A percentile compares a stretch with the other conserved stretches of the same genome.
Conservation (phyloP, 1,140 invertebrate species). For the Daktulosphaira vitifoliae region DNA sequence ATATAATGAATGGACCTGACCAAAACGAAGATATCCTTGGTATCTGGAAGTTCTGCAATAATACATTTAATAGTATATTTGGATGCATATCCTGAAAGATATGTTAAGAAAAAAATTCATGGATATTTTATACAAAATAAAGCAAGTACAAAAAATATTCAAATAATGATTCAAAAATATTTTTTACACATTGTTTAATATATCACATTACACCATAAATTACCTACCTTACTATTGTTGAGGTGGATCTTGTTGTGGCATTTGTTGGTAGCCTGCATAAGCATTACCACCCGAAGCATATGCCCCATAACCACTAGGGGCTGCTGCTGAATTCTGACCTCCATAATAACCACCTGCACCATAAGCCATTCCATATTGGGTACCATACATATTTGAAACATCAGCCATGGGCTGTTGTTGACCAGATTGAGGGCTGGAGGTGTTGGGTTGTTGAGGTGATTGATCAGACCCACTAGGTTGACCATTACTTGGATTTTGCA, state of each 20-base stretch:
- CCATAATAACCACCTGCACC: slow-evolving; percentile 25
- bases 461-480: slow-evolving; percentile 17
- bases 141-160: too few relatives aligned
- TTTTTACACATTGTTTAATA: too few relatives aligned
- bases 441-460: slow-evolving; percentile 25
- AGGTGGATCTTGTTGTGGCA: slow-evolving; percentile 28
- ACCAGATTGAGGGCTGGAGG: slow-evolving; percentile 16
- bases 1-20: slow-evolving; percentile 32
- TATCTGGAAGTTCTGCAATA: slow-evolving; percentile 31
- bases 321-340: slow-evolving; percentile 19
- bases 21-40: slow-evolving; percentile 26
- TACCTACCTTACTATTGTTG: slow-evolving; percentile 22
- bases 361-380: slow-evolving; percentile 29
- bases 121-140: background rate
- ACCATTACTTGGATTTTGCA: slow-evolving; percentile 13
- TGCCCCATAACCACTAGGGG: slow-evolving; percentile 16
- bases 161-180: too few relatives aligned
- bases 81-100: slow-evolving; percentile 22
- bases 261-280: slow-evolving; percentile 16
- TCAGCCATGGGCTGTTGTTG: slow-evolving; percentile 20
- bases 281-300: slow-evolving; percentile 20
- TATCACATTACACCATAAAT: too few relatives aligned
- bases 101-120: slow-evolving; percentile 7
- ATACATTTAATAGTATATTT: slow-evolving; percentile 32
- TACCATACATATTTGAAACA: slow-evolving; percentile 23